Conservation (phyloP, 2,113 vertebrate genomes). For the Motacilla tschutschensis region DNA sequence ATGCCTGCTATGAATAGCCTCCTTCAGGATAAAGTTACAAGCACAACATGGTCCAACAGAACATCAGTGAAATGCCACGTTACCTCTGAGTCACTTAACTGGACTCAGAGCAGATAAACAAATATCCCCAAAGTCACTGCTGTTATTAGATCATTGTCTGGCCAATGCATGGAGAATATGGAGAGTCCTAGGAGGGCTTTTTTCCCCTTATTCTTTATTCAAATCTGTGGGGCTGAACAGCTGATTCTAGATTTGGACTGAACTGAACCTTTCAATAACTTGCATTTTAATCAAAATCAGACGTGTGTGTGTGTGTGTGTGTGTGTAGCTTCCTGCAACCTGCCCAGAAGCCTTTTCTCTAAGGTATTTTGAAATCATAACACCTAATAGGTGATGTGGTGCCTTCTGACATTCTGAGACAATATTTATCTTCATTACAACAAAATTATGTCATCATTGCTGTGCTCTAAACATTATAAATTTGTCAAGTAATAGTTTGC, state of each 20-base stretch:
- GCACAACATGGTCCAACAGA: neutral
- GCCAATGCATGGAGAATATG: constrained; percentile 19
- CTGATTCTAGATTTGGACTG: constrained; percentile 46
- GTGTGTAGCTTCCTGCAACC: neutral
- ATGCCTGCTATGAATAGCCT: neutral
- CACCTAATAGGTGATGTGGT: neutral
- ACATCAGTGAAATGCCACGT: neutral
- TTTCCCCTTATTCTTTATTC: neutral
- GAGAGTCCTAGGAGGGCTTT: constrained; percentile 31
- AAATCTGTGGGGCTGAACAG: constrained; percentile 8
- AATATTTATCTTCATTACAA: constrained; percentile 17
- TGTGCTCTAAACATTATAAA: neutral
- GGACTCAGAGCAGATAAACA: constrained; percentile 18
- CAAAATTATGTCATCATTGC: neutral
- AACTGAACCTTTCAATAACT: constrained; percentile 44
- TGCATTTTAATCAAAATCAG: constrained; percentile 50
- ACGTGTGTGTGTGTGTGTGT: neutral
- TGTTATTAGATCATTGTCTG: constrained; percentile 66
- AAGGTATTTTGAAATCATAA: constrained; percentile 28
- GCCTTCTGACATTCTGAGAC: neutral
- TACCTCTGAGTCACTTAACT: constrained; percentile 25
- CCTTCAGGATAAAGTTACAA: neutral
- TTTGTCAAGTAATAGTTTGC: constrained; percentile 10
- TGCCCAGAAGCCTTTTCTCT: constrained; percentile 17
- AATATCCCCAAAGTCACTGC: constrained; percentile 34